phyloP scores from a whole-genome alignment of 2,113 vertebrate genomes.

The Fulmarus glacialis region DNA sequence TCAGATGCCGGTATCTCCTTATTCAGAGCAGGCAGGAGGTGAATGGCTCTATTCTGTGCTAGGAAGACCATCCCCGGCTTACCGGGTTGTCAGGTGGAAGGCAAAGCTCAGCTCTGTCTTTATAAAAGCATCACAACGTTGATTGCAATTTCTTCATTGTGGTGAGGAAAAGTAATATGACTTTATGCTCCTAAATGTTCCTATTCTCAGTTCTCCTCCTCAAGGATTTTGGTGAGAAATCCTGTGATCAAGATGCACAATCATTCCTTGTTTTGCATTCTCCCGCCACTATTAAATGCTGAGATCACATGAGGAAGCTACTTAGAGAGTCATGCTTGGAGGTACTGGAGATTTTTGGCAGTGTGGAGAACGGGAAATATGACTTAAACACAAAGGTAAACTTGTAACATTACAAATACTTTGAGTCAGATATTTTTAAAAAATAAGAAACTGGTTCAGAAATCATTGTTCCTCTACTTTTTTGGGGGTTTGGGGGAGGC shows the following conservation, averaged over 20 bases:
- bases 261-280: not conserved
- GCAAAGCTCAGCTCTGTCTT: not conserved
- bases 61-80: not conserved
- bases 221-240: not conserved
- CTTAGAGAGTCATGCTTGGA: not conserved
- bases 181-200: not conserved
- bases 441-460: not conserved
- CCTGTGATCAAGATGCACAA: not conserved
- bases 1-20: not conserved
- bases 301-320: not conserved
- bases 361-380: not conserved
- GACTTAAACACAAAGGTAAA: not conserved
- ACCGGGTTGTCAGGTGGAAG: not conserved
- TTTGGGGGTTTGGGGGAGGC: not conserved
- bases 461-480: not conserved
- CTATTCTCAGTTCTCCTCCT: not conserved
- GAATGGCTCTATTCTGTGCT: not conserved
- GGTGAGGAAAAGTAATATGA: not conserved
- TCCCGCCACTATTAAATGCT: not conserved
- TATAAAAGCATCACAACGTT: not conserved
- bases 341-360: not conserved
- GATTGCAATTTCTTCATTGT: not conserved
- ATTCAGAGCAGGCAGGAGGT: not conserved
- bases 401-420: not conserved
- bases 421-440: not conserved